Base-by-base conservation (phyloP, 2,797 vertebrate species). In the Myotis findleyi region DNA sequence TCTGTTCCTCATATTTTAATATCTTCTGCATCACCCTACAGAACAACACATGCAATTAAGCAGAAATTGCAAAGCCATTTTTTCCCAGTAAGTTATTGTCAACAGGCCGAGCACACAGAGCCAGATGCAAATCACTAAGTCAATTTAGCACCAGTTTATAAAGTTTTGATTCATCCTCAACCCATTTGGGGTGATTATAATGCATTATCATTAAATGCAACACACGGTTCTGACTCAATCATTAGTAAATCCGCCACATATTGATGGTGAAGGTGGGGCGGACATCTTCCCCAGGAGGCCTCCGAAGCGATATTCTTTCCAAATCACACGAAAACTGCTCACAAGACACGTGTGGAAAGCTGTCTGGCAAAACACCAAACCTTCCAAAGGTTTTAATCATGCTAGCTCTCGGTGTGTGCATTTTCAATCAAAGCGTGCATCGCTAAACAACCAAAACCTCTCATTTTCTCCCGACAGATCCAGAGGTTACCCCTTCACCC, bases 1-100 rank as follows among this genome's bases (percentile, higher is more conserved):
- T 97, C 96, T 98, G 97, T 97, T 96, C 92, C 92, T 98, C 96
- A 89, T 94, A 97, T 97, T 97, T 97, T 97, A 97, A 89, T 97
- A 96, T 96, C 95, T 97, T 95, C 84, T 73, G 53, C 84, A 83
- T 97, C 97, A 96, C 75, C 95, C 97, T 87, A 82, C 82, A 97
- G 95, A 81, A 85, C 53, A 89, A 33, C 72, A 87, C 41, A 49
- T 55, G 75, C 95, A 96, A 98, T 97, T 97, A 97, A 94, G 88
- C 97, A 93, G 87, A 97, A 97, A 97, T n/a, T 84, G 93, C 79
- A 83, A 38, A 21, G 91, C 66, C 81, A 77, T 96, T 95, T 79
- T 94, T 17, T 13, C 27, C 21, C 44, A 93, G 57, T 93, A 97
- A 95, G 95, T 96, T 94, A 94, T 44, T 95, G n/a, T 95, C 95